phyloP scores from a whole-genome alignment of 37 sponge, comb jelly and placozoan species.

The Aphrocallistes beatrix region DNA sequence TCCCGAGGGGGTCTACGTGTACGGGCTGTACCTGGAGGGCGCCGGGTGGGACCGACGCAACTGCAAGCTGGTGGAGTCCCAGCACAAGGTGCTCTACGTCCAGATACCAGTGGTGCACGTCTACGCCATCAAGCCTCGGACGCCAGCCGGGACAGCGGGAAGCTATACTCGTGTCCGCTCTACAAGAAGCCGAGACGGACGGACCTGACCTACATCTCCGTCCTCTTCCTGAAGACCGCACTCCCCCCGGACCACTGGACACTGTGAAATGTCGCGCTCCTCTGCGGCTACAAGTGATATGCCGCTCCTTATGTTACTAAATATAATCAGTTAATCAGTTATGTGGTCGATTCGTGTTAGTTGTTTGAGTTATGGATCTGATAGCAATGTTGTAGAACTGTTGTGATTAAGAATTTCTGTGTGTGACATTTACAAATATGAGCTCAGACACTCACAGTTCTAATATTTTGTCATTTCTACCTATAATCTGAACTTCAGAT shows the following conservation, averaged over 20 bases:
- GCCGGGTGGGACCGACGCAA: conserved; percentile 94
- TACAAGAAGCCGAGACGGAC: conserved; percentile 97
- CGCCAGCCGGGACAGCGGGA: conserved; percentile 38
- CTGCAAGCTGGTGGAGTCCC: conserved; percentile 57
- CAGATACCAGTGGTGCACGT: conserved; percentile 81
- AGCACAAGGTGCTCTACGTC: conserved; percentile 81
- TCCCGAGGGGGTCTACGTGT: conserved; percentile 87
- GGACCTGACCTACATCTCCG: conserved; percentile 88
- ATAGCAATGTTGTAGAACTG: too few species aligned
- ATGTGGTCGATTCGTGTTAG: too few species aligned
- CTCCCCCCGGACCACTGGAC: conserved; percentile 87
- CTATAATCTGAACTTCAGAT: too few species aligned
- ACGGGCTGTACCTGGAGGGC: conserved; percentile 93
- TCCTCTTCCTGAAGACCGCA: conserved; percentile 57
- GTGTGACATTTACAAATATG: too few species aligned
- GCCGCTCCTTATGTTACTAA: too few species aligned
- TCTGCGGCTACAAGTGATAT: conserved; percentile 96
- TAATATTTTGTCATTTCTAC: too few species aligned
- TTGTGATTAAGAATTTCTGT: too few species aligned
- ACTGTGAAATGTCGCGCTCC: conserved; percentile 84
- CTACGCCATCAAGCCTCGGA: conserved; percentile 65
- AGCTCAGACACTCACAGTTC: too few species aligned
- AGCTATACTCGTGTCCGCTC: conserved; percentile 90
- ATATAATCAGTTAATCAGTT: too few species aligned
- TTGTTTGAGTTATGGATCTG: too few species aligned